These are phyloP conservation scores for Tyto alba DNA, from an alignment of 2,113 vertebrate species.

Conservation along the genomic window DNA sequence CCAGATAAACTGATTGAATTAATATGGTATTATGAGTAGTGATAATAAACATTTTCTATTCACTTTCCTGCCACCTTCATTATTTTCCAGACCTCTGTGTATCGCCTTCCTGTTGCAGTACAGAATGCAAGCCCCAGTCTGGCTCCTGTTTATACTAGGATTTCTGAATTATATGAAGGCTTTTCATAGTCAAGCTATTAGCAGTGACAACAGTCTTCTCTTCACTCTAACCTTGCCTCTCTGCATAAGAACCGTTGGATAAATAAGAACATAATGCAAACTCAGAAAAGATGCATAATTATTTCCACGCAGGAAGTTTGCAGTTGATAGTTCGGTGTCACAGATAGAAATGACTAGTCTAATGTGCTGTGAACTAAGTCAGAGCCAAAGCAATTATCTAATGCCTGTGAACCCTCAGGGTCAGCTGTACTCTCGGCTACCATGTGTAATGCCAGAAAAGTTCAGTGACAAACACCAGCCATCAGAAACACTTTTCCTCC, in stretches of 20 bases:
- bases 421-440: neutral
- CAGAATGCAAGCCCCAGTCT: neutral
- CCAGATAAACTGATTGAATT: neutral
- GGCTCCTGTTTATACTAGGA: neutral
- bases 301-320: slow-evolving; percentile 55
- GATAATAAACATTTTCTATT: neutral
- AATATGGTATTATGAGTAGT: neutral
- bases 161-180: neutral
- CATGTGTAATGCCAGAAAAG: slow-evolving; percentile 8
- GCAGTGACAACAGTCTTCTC: neutral
- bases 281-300: slow-evolving; percentile 27
- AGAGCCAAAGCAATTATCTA: slow-evolving; percentile 43
- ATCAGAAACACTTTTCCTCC: slow-evolving; percentile 16
- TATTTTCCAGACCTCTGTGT: neutral
- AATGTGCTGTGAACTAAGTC: neutral
- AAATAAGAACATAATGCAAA: neutral
- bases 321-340: slow-evolving; percentile 27
- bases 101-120: neutral
- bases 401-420: neutral
- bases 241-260: neutral
- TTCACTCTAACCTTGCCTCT: neutral
- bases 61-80: neutral
- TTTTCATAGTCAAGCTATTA: slow-evolving; percentile 37
- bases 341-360: slow-evolving; percentile 50
- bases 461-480: neutral